Evolutionary conservation across 2,113 vertebrate genomes (phyloP).

Genomic region (Cygnus buccinator): DNA sequence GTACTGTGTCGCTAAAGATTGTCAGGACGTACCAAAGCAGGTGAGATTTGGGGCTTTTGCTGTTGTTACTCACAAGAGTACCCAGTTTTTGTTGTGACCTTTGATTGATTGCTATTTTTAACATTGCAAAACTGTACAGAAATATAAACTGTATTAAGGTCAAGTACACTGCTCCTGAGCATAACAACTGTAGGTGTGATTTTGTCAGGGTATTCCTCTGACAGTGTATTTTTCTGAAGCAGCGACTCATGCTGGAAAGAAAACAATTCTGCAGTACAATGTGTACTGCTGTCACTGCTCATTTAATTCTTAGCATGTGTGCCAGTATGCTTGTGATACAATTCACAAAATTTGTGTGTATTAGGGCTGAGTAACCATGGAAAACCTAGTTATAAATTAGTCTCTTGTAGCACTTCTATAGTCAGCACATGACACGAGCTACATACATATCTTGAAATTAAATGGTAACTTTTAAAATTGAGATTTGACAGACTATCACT

Average conservation of each 20-base stretch:
- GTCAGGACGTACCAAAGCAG: constrained; percentile 44
- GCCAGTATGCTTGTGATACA: not conserved
- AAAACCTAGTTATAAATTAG: not conserved
- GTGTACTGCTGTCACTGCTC: not conserved
- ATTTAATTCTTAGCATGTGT: fast-evolving
- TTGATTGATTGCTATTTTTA: too few relatives aligned
- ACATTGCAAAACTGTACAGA: too few relatives aligned
- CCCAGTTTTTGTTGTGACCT: not conserved
- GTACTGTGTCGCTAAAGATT: constrained; percentile 72
- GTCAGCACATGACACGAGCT: not conserved
- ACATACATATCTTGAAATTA: not conserved
- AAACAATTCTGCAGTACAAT: not conserved
- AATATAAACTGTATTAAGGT: not conserved
- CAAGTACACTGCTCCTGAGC: not conserved
- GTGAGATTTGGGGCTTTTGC: constrained; percentile 44
- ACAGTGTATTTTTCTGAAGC: not conserved
- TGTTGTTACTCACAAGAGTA: not conserved
- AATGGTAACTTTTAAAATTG: not conserved
- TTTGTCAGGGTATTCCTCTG: not conserved
- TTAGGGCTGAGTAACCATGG: not conserved
- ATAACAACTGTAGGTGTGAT: not conserved
- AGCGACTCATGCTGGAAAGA: too few relatives aligned
- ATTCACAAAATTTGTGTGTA: not conserved
- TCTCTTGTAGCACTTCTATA: not conserved
- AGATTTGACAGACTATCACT: not conserved